Conservation (phyloP, 2,888 invertebrate genomes). For the Scaptomyza caliginosa region DNA sequence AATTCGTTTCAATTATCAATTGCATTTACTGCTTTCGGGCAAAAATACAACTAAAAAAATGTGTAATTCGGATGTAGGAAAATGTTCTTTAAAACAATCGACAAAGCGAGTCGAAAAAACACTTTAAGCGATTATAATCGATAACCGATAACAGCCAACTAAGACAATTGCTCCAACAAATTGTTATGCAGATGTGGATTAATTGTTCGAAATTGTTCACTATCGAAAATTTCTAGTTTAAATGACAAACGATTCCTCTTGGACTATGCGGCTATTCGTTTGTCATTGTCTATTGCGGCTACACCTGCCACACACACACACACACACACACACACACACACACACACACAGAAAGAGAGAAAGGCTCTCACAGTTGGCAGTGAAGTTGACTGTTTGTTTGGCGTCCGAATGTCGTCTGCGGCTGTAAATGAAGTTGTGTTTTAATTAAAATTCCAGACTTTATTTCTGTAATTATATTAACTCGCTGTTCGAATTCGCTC, state of each 20-base stretch:
- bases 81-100: too few species aligned
- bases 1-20: neutral
- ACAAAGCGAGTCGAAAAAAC: too few species aligned
- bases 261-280: slow-evolving; percentile 61
- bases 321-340: neutral
- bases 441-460: slow-evolving; percentile 82
- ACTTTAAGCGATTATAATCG: too few species aligned
- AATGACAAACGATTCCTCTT: slow-evolving; percentile 33
- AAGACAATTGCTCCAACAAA: too few species aligned
- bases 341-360: neutral
- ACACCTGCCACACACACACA: slow-evolving; percentile 16
- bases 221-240: slow-evolving; percentile 52
- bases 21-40: neutral
- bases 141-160: too few species aligned
- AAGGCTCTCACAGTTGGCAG: neutral
- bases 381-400: slow-evolving; percentile 36
- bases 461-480: slow-evolving; percentile 82
- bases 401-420: slow-evolving; percentile 66
- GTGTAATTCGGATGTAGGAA: too few species aligned
- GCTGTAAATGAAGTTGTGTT: slow-evolving; percentile 79
- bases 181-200: neutral
- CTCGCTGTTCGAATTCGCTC: slow-evolving; percentile 72
- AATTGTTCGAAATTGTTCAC: slow-evolving; percentile 50
- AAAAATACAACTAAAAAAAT: neutral
- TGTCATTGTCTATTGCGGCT: slow-evolving; percentile 63